Percentiles rank a stretch among this genome's conserved stretches.
Conservation (phyloP, 2,888 invertebrate species). For the Macrophya annulata region DNA sequence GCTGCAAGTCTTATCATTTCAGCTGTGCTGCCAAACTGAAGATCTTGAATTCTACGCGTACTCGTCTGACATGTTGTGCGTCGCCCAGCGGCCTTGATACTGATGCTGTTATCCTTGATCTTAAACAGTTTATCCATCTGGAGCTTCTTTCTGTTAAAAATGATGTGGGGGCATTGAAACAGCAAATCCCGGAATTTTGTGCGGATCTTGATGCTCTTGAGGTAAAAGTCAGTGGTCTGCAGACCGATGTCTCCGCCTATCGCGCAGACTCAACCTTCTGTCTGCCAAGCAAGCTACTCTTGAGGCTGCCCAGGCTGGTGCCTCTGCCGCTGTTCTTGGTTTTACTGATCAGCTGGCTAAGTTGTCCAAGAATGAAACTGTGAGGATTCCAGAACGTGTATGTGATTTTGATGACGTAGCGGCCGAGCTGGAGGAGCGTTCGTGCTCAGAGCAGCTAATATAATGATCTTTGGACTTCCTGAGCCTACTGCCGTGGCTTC, state of each 20-base stretch:
- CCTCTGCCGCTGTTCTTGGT: neutral
- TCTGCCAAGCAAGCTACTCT: neutral
- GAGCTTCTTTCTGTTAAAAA: neutral
- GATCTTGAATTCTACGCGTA: neutral
- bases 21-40: slow-evolving; percentile 15
- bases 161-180: neutral
- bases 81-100: neutral
- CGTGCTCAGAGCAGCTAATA: neutral
- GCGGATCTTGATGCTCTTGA: neutral
- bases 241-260: neutral
- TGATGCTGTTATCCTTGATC: neutral
- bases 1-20: neutral
- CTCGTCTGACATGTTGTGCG: neutral
- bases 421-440: neutral
- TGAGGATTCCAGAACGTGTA: neutral
- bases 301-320: neutral
- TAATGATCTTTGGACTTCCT: neutral
- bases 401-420: neutral
- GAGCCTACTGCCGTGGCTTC: neutral
- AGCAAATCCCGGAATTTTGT: neutral
- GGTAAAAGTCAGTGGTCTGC: neutral
- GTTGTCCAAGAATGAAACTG: neutral
- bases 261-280: neutral
- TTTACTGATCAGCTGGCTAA: neutral
- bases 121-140: neutral